phyloP scores from a whole-genome alignment of 1,140 invertebrate genomes.

The Tetramorium simillimum region DNA sequence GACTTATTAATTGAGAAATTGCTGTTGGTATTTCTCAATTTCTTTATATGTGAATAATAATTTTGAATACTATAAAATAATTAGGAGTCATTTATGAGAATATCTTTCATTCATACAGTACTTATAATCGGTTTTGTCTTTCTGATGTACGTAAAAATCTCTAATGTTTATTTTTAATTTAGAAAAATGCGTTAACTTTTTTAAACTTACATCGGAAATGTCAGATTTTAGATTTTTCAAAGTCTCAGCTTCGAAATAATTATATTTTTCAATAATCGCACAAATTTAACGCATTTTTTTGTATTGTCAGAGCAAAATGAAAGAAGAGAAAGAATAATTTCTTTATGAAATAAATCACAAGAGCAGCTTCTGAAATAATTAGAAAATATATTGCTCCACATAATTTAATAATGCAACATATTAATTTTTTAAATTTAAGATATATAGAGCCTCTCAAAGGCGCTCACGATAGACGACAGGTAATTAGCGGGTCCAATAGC shows the following conservation, averaged over 20 bases:
- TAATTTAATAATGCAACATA: conserved; percentile 6
- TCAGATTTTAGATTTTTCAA: not conserved
- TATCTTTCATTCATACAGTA: not conserved
- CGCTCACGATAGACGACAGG: conserved; percentile 23
- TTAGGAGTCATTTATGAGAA: not conserved
- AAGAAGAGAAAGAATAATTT: not conserved
- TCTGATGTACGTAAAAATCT: not conserved
- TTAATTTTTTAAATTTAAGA: conserved; percentile 34
- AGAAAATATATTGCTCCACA: not conserved
- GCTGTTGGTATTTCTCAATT: not conserved
- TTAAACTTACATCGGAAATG: not conserved
- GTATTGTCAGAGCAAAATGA: not conserved
- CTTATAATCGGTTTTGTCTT: not conserved
- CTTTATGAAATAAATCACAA: not conserved
- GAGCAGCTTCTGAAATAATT: not conserved
- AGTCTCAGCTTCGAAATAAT: not conserved
- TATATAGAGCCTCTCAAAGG: conserved; percentile 11
- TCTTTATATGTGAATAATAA: not conserved
- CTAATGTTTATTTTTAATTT: not conserved
- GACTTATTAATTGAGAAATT: conserved; percentile 34
- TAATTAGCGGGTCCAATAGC: conserved; percentile 47
- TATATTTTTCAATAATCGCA: not conserved
- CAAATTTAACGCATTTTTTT: not conserved
- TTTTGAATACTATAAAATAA: not conserved
- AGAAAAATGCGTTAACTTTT: not conserved